Base-by-base conservation (phyloP, 2,113 vertebrate species). In the Ellobius talpinus region DNA sequence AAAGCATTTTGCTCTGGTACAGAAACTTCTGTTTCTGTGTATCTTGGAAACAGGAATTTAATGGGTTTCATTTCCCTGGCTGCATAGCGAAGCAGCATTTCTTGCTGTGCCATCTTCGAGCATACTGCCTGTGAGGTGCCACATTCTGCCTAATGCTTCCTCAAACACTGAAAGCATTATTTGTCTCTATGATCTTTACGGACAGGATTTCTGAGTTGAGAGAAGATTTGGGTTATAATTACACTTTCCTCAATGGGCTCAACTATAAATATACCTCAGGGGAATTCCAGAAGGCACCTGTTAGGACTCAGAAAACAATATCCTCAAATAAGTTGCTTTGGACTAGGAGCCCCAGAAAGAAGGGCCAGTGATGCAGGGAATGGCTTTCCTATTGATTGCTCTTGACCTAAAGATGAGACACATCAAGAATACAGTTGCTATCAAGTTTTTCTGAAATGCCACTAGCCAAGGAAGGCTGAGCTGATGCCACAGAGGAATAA, bases 101-200 rank as follows among this genome's bases (percentile, higher is more conserved):
- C 87, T 26, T 3, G 39, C n/a, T 2, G 31, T 24, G 42, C 1
- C 0, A 5, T 26, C 0, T 79, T 33, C 1, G 16, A 16, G 55
- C 12, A 0, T 9, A 1, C 0, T 5, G 7, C 52, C 33, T 17
- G 7, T 1, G 47, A 42, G 0, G 1, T 4, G 21, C 8, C 47
- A 6, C 29, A 7, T 26, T 61, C 74, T 85, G 55, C 12, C 21
- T 47, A 24, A 50, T 3, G 29, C 68, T 58, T 73, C 23, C 10
- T 82, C 87, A 66, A 72, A 84, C 3, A n/a, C 47, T 2, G 10
- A 26, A n/a, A 29, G 36, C 8, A 29, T 16, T 72, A 42, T 79
- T 21, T 77, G 45, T 26, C 72, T 90, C 90, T 31, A 3, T 58
- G 9, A 12, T 23, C 14, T 90, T n/a, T 31, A 72, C 1, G 4